Conservation (phyloP, 2,888 invertebrate genomes). For the Andrena trimmerana region DNA sequence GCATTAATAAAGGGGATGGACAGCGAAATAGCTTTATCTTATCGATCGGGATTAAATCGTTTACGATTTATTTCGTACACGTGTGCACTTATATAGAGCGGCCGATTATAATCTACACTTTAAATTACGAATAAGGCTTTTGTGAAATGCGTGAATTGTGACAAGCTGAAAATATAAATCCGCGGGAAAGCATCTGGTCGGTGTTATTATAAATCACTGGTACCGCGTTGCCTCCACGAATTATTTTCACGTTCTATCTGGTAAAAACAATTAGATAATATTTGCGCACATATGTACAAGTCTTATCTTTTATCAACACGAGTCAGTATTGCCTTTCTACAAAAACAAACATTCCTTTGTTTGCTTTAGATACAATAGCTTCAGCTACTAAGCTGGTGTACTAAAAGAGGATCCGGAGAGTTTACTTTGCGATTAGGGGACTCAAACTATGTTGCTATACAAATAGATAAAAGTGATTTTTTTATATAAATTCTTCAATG, state of each 20-base stretch:
- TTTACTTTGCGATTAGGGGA: conserved; percentile 5
- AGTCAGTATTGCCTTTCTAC: conserved; percentile 30
- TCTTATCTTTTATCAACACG: conserved; percentile 37
- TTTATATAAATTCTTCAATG: background rate
- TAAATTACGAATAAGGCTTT: background rate
- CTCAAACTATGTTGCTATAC: background rate
- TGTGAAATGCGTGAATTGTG: background rate
- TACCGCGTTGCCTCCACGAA: background rate
- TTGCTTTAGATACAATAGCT: conserved; percentile 32
- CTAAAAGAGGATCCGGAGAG: background rate
- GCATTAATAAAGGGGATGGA: background rate
- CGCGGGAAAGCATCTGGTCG: background rate
- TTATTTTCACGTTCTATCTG: conserved; percentile 5
- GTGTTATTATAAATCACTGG: background rate
- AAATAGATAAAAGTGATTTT: background rate
- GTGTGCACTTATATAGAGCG: background rate
- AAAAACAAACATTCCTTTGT: conserved; percentile 46
- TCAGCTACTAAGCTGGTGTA: conserved; percentile 11
- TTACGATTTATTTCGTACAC: background rate
- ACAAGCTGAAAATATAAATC: background rate
- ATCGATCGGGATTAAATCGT: background rate
- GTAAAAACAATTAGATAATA: conserved; percentile 20
- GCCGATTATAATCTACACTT: background rate
- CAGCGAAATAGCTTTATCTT: background rate
- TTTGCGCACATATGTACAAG: background rate